Conservation (phyloP, 2,113 vertebrate species). For the Gobiocypris rarus region DNA sequence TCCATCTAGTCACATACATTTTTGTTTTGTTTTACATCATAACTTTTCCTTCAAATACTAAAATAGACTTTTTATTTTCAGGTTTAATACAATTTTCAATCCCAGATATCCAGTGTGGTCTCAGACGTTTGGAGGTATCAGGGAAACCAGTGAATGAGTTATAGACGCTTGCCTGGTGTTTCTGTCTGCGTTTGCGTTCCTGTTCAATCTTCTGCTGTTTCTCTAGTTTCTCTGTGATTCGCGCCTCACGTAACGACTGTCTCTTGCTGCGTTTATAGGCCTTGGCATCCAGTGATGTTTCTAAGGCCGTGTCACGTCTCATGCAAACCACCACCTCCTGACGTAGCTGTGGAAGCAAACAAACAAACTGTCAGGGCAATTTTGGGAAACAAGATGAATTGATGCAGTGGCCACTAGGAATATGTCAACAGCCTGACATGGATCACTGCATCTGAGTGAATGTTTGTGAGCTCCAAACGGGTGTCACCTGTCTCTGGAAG, state of each 20-base stretch:
- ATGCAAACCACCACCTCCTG: conserved; percentile 99
- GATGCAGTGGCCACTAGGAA: no score
- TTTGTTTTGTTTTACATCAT: background rate
- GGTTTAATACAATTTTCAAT: background rate
- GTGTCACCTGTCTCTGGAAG: conserved; percentile 92
- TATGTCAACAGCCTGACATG: background rate
- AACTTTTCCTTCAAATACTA: background rate
- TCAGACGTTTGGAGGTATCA: background rate
- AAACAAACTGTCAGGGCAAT: background rate
- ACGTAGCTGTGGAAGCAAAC: conserved; percentile 77
- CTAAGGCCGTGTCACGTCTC: conserved; percentile 92
- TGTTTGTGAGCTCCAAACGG: background rate
- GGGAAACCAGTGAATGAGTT: no score
- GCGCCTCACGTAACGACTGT: conserved; percentile 91
- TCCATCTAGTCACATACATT: no score
- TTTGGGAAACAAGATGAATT: background rate
- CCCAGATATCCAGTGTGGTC: background rate
- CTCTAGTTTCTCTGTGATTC: conserved; percentile 97
- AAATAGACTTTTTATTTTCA: background rate
- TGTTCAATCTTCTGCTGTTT: conserved; percentile 99
- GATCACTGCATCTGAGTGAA: background rate
- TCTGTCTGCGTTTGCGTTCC: conserved; percentile 93
- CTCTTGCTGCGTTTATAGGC: conserved; percentile 98
- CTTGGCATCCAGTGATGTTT: conserved; percentile 93
- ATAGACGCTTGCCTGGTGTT: conserved; percentile 85